phyloP scores from a whole-genome alignment of 1,140 invertebrate species.

The Pseudomyrmex pallidus region DNA sequence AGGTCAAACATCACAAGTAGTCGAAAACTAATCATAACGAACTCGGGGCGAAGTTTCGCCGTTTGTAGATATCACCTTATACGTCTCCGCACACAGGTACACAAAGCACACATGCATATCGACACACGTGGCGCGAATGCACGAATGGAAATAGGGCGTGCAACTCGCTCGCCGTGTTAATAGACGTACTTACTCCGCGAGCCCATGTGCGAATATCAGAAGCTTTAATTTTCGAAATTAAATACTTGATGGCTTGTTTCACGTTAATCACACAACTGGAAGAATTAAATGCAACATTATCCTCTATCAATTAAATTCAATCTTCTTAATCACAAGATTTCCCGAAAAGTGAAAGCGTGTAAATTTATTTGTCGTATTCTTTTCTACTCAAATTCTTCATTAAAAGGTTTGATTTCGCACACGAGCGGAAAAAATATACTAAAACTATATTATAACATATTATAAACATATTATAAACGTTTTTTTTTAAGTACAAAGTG shows the following conservation, averaged over 20 bases:
- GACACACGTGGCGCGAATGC: constrained; percentile 29
- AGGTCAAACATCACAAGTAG: constrained; percentile 29
- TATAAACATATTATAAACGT: too few species aligned
- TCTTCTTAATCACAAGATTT: too few species aligned
- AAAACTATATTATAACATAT: too few species aligned
- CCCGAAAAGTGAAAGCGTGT: too few species aligned
- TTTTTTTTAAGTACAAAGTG: too few species aligned
- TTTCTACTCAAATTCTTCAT: too few species aligned
- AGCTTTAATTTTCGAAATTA: background rate
- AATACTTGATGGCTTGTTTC: background rate
- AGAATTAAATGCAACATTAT: too few species aligned
- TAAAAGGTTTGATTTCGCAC: too few species aligned
- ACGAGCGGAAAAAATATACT: too few species aligned
- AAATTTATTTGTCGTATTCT: too few species aligned
- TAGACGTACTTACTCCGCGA: constrained; percentile 18
- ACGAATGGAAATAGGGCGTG: constrained; percentile 72
- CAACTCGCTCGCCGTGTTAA: constrained; percentile 62
- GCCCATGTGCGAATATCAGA: constrained; percentile 12
- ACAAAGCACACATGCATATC: background rate
- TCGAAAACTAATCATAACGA: constrained; percentile 45
- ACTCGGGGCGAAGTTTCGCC: background rate
- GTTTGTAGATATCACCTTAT: constrained; percentile 12
- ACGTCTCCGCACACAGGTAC: constrained; percentile 19
- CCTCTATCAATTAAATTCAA: too few species aligned
- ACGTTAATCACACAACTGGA: background rate